Evolutionary conservation across 2,797 vertebrate species (phyloP).

Genomic region (Rhyacichthys aspro): DNA sequence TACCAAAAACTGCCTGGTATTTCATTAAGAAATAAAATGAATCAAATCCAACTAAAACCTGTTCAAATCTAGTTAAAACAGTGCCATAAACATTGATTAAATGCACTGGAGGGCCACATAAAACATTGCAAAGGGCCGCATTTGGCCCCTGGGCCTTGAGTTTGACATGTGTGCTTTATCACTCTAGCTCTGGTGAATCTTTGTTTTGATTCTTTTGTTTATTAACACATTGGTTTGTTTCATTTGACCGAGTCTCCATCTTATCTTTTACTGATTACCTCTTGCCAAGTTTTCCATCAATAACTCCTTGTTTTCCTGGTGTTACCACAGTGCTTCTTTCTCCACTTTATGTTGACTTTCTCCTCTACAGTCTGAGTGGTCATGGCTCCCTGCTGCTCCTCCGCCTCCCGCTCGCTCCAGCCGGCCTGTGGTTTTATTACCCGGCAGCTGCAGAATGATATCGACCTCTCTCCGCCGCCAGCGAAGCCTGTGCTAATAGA

Average conservation of each 20-base stretch:
- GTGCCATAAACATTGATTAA: no score
- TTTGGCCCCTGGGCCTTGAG: no score
- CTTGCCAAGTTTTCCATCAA: constrained; percentile 31
- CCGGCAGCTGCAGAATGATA: constrained; percentile 49
- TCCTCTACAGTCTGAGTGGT: constrained; percentile 34
- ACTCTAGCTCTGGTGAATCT: no score
- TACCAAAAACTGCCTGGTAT: no score
- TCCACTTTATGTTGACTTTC: constrained; percentile 10
- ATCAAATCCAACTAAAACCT: no score
- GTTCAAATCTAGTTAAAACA: no score
- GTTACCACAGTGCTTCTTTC: constrained; percentile 23
- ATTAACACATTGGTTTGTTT: constrained; percentile 3
- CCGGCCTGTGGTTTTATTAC: constrained; percentile 64
- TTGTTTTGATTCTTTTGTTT: no score
- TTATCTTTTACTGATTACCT: constrained; percentile 17
- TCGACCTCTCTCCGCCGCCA: constrained; percentile 54
- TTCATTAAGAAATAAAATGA: no score
- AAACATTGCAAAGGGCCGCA: no score
- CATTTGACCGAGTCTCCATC: constrained; percentile 13
- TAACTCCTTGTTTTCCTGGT: constrained; percentile 27
- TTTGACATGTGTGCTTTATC: no score
- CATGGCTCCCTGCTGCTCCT: constrained; percentile 12
- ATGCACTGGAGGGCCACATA: no score
- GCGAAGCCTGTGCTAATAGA: constrained; percentile 62
- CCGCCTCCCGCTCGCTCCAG: constrained; percentile 22